A percentile compares a stretch with the other conserved stretches of the same genome.
Evolutionary conservation across 1,140 invertebrate species (phyloP).

Genomic region (Tyrophagus putrescentiae): DNA sequence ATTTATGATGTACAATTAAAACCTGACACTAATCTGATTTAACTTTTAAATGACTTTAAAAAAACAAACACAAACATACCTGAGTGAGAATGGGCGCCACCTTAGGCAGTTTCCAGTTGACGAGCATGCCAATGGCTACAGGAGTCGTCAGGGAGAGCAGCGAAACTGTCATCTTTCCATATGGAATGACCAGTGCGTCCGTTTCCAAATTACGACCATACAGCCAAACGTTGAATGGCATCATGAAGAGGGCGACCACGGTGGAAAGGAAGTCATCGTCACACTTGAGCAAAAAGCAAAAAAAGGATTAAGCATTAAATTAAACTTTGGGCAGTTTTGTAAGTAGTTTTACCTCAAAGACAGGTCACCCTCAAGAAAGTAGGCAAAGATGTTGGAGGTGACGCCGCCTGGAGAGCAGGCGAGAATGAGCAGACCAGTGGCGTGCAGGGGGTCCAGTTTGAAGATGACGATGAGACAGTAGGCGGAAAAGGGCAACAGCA

Average conservation of each 20-base stretch:
- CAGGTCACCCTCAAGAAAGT: conserved; percentile 35
- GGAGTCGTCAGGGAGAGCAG: conserved; percentile 31
- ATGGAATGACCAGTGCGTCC: conserved; percentile 32
- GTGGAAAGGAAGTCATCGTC: conserved; percentile 34
- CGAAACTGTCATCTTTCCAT: conserved; percentile 32
- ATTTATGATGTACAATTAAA: neutral
- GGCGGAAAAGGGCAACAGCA: conserved; percentile 33
- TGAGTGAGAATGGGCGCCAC: conserved; percentile 29
- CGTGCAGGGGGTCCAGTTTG: conserved; percentile 25
- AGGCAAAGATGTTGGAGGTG: conserved; percentile 36
- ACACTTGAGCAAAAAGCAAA: conserved; percentile 28
- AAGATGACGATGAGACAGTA: conserved; percentile 29
- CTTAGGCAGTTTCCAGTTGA: conserved; percentile 31
- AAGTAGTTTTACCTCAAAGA: conserved; percentile 33
- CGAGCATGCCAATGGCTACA: conserved; percentile 32
- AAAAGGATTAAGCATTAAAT: neutral
- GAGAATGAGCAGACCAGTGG: conserved; percentile 31
- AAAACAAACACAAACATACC: neutral
- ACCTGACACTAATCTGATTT: neutral
- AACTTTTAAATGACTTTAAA: conserved; percentile 8
- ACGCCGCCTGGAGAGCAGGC: conserved; percentile 35
- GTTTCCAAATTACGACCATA: conserved; percentile 32
- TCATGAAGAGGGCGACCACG: conserved; percentile 32
- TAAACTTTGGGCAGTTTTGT: too few species aligned
- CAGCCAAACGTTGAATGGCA: conserved; percentile 34